Evolutionary conservation across 2,113 vertebrate species (phyloP), one percentile per base, ranked within the genome.

Genomic region (Myotis davidii): DNA sequence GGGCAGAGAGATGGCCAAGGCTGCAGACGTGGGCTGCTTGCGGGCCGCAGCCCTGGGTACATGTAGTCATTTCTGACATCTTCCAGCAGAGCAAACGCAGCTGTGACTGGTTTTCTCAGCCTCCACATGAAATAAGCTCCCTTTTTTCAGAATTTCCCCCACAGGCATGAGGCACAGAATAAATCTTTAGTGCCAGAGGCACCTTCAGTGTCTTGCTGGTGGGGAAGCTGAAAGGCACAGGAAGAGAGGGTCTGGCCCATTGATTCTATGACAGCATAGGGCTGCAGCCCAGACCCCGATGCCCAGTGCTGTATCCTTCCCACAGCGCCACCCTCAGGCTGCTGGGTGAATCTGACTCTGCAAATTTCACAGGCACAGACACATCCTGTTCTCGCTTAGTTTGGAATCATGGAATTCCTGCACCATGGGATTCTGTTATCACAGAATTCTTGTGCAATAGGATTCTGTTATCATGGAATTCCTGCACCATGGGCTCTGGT

Each of bases 211-310:
- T 39, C 4, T 0, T 32, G 12, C 18, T 34, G 11, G 37, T 34
- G 21, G 20, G 7, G 37, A 32, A 74, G 21, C 25, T 37, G 14
- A 34, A 20, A 2, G 74, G 34, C 0, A 2, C 27, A 8, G 6
- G 6, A 8, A 1, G 8, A 10, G 20, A 17, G 0, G 0, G 9
- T 59, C 25, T 2, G 10, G 54, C 29, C 34, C 21, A 0, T 16
- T 32, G 90, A 42, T 29, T 23, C 27, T 39, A 20, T 1, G n/a
- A 27, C 9, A 67, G 4, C 0, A 1, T n/a, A 37, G 52, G 32
- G 56, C 9, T 48, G 12, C 70, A 42, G 39, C 23, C 25, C 27
- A 8, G 16, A 11, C 6, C 65, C 84, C 6, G 9, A 23, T 0
- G 2, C 27, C 27, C 82, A 39, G 70, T 3, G 29, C 78, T 39